A percentile compares a stretch with the other conserved stretches of the same genome.
phyloP scores from a whole-genome alignment of 53 echinoderm and acorn worm genomes.

The Holothuria scabra region DNA sequence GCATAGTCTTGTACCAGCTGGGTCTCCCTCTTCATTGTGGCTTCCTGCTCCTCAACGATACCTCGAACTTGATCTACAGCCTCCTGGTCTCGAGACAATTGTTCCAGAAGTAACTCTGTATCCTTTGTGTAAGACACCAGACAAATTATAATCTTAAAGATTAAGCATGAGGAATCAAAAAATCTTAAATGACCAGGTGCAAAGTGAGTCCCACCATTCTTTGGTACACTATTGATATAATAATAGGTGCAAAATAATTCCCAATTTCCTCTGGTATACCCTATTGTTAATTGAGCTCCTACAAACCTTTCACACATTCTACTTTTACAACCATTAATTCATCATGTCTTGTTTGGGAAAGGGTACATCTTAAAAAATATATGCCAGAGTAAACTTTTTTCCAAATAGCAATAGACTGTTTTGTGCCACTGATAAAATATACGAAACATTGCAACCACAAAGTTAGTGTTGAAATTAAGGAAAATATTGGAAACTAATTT shows the following conservation, averaged over 20 bases:
- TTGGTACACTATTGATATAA: background rate
- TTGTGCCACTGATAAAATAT: no score
- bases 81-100: slow-evolving; percentile 95
- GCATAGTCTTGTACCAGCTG: slow-evolving; percentile 98
- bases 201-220: background rate
- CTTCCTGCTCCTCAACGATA: slow-evolving; percentile 92
- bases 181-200: background rate
- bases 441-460: no score
- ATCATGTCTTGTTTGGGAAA: no score
- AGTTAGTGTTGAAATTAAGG: no score
- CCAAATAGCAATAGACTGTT: background rate
- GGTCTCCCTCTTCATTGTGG: slow-evolving; percentile 92
- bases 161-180: background rate
- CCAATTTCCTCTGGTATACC: background rate
- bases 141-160: background rate
- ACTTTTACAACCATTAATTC: no score
- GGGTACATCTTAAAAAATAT: no score
- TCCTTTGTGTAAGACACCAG: slow-evolving; percentile 58
- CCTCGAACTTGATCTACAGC: slow-evolving; percentile 91
- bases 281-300: no score
- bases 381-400: background rate
- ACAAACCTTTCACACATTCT: no score
- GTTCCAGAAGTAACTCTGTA: slow-evolving; percentile 88
- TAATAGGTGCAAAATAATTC: background rate
- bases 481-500: no score